A percentile compares a stretch with the other conserved stretches of the same genome.
phyloP scores from a whole-genome alignment of 1,140 invertebrate species.

The Colletes gigas region DNA sequence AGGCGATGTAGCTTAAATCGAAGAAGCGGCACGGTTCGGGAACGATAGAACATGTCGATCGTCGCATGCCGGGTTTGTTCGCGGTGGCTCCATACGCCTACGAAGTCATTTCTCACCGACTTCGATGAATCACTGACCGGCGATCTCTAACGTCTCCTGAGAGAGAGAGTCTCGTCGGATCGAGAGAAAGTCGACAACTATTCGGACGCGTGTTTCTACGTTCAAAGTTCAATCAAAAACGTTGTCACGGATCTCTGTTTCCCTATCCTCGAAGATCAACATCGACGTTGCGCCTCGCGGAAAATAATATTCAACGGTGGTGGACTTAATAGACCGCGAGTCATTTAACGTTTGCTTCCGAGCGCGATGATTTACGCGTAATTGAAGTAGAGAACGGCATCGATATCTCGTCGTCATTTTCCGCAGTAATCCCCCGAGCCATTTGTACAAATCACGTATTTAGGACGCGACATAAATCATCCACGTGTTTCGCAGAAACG shows the following conservation, averaged over 20 bases:
- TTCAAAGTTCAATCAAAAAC: too few relatives aligned
- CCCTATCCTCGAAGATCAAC: neutral
- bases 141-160: too few relatives aligned
- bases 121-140: neutral
- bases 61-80: conserved; percentile 19
- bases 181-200: neutral
- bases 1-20: conserved; percentile 35
- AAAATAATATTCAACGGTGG: conserved; percentile 31
- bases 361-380: conserved; percentile 51
- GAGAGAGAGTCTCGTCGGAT: neutral
- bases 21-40: neutral
- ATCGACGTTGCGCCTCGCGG: neutral
- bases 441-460: conserved; percentile 57
- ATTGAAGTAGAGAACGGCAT: conserved; percentile 39
- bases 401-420: conserved; percentile 29
- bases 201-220: too few relatives aligned
- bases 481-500: conserved; percentile 58
- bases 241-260: too few relatives aligned
- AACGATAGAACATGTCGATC: neutral
- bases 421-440: conserved; percentile 25
- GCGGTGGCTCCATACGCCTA: neutral
- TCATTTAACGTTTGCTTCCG: conserved; percentile 56
- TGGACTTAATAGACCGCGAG: conserved; percentile 14
- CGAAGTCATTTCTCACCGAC: neutral
- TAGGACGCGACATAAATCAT: conserved; percentile 69